Evolutionary conservation across 1,140 invertebrate genomes (phyloP), one percentile per base, ranked within the genome.

Genomic region (Drosophila bifasciata): DNA sequence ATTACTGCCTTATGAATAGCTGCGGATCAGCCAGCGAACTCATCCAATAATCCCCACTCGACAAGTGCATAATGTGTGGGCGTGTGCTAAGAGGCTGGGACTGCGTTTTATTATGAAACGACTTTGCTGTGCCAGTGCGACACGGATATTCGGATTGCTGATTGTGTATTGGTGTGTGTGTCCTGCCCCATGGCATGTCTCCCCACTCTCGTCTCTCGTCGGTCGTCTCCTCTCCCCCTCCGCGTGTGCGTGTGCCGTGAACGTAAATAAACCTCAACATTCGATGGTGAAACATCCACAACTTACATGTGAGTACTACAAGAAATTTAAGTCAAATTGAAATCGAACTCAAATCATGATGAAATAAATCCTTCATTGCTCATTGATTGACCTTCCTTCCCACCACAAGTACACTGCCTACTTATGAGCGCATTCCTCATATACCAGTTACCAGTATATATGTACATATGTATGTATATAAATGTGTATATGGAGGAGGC

Each of bases 221-320:
- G 32, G 32, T 36, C 32, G 32, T 13, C 40, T 16, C 43, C 53
- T 23, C 48, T 51, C 50, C 32, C 40, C 44, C 55, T 40, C 57
- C 49, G 48, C 45, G 68, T 50, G 61, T 43, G 50, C 48, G 75
- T 46, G 75, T 28, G 57, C 51, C 63, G 62, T 49, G 61, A 80
- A 84, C 81, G 80, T 84, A 84, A 84, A 84, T 84, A 84, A 86
- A 84, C 80, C 81, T 69, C 15, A 55, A 73, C 51, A 68, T 53
- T 76, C 52, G 41, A 46, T 41, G 60, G 43, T 62, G 48, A 53
- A 64, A 58, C 72, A 75, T 55, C 69, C 52, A 71, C 61, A 73
- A 86, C 55, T 84, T 80, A 69, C 81, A 84, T 86, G 80, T 84
- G 76, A 84, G 80, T 84, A 84, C 45, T 32, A 28, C 49, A 71